Evolutionary conservation across 2,888 invertebrate genomes (phyloP), one percentile per base, ranked within the genome.

Genomic region (Sinotaia quadrata): DNA sequence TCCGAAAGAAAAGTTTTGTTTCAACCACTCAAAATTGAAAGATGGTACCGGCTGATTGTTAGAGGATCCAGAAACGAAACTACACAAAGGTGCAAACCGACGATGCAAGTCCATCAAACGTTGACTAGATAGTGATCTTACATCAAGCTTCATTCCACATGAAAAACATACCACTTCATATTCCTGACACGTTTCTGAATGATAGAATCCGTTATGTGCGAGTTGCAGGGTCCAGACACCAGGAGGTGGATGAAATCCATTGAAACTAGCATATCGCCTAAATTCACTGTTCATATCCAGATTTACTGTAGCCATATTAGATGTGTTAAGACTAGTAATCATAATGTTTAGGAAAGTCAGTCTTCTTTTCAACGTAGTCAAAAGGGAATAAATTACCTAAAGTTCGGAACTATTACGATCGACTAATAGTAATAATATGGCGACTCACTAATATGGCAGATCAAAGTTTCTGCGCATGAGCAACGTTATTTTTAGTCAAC

Each of bases 191-290:
- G 24, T 37, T 2, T 4, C 63, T 29, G 52, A 37, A 12, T 54
- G 52, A 54, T 72, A 78, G 58, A 80, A 80, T 21, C 80, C 80
- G 3, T 76, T 73, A 21, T 63, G 65, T 7, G 80, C 75, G 0
- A 80, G 71, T 21, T 69, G 61, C 47, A 74, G 61, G 2, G 76
- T 33, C 63, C 63, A 63, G 1, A 63, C 41, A 10, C 63, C 63
- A 18, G 18, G n/a, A 2, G 63, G 63, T 4, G 27, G 4, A 5
- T 34, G 52, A 27, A 63, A 52, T 12, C 37, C 37, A 24, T 7
- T 63, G 24, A 63, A 63, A 5, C 52, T 52, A 2, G 63, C 63
- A 27, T 37, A 36, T 2, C 63, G 51, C 41, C 15, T 29, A 36
- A 63, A 54, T 54, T 63, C 63, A 41, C 36, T 54, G 29, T 36